phyloP scores from a whole-genome alignment of 2,113 vertebrate species.

The Pluvianellus socialis region DNA sequence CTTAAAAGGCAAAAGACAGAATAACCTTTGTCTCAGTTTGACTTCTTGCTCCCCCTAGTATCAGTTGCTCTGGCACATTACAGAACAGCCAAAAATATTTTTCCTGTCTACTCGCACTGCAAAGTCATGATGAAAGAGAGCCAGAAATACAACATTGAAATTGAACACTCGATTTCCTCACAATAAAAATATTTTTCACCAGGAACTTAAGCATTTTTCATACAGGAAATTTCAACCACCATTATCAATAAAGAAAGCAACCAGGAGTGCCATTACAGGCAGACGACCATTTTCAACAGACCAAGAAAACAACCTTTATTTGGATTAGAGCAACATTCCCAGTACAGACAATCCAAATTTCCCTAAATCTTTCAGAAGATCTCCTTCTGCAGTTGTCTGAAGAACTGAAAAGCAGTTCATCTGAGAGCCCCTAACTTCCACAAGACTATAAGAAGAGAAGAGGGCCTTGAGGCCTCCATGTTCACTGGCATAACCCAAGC shows the following conservation, averaged over 20 bases:
- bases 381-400: background rate
- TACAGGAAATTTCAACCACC: background rate
- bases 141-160: background rate
- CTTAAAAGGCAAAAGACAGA: background rate
- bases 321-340: background rate
- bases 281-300: background rate
- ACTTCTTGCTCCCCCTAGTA: background rate
- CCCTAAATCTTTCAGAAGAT: background rate
- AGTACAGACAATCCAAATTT: background rate
- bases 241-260: background rate
- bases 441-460: background rate
- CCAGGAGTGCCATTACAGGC: background rate
- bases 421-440: background rate
- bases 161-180: background rate
- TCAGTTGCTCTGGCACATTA: background rate
- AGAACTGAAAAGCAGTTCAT: background rate
- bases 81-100: background rate
- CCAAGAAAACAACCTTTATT: background rate
- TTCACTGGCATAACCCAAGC: background rate
- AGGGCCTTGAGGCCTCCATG: rapidly evolving
- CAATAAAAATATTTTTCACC: background rate
- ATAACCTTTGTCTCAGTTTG: background rate
- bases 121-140: background rate
- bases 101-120: background rate
- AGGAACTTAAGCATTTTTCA: background rate